Conservation (phyloP, 2,113 vertebrate genomes). For the Phylloscopus whistleri region DNA sequence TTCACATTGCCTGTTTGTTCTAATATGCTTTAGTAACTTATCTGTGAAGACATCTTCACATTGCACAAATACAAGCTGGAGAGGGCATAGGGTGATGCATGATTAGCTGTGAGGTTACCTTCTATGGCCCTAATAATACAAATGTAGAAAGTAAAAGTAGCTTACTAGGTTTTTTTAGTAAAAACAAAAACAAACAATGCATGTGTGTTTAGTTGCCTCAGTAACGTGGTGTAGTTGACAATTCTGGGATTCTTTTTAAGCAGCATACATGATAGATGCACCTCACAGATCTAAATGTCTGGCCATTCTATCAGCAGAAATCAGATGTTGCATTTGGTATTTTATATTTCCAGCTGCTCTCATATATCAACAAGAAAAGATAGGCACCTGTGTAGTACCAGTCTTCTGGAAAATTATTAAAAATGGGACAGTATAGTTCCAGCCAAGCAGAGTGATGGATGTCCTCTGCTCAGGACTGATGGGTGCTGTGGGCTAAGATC, state of each 20-base stretch:
- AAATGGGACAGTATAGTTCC: neutral
- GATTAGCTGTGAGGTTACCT: neutral
- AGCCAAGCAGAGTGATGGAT: neutral
- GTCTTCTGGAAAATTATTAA: neutral
- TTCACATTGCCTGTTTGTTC: neutral
- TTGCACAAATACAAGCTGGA: neutral
- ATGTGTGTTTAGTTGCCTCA: neutral
- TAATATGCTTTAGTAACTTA: neutral
- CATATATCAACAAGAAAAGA: neutral
- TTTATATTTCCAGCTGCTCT: neutral
- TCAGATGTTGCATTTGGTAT: neutral
- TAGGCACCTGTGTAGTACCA: neutral
- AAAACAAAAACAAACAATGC: no score
- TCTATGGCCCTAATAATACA: neutral
- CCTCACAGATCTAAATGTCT: neutral
- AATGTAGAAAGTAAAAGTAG: neutral
- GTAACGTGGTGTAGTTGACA: neutral
- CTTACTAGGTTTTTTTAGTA: neutral
- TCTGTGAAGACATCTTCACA: neutral
- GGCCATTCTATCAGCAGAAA: neutral
- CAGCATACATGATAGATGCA: neutral
- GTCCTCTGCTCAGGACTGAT: neutral
- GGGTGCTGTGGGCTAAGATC: neutral
- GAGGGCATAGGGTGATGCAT: neutral
- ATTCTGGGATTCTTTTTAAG: neutral